A percentile compares a stretch with the other conserved stretches of the same genome.
Conservation (phyloP, 2,888 invertebrate genomes). For the Carcina quercana region DNA sequence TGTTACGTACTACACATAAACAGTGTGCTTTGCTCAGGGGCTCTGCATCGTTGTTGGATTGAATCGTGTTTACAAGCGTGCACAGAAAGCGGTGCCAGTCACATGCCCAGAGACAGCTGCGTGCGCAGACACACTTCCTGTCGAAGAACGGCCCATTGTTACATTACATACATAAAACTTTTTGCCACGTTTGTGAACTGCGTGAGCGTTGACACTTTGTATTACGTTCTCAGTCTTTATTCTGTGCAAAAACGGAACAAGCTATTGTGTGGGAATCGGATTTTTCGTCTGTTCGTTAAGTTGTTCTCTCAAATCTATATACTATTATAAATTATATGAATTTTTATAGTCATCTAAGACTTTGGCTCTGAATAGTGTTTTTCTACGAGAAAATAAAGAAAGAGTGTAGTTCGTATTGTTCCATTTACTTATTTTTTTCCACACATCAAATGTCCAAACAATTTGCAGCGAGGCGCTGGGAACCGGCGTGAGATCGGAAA, state of each 20-base stretch:
- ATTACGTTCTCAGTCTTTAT: conserved; percentile 27
- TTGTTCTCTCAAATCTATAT: too few species aligned
- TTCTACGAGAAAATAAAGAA: too few species aligned
- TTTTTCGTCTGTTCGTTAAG: conserved; percentile 15
- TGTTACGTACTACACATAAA: too few species aligned
- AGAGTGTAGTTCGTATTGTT: too few species aligned
- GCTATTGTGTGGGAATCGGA: conserved; percentile 25
- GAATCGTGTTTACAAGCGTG: conserved; percentile 12
- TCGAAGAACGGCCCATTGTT: conserved; percentile 57
- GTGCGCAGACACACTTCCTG: conserved; percentile 45
- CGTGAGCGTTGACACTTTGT: conserved; percentile 22
- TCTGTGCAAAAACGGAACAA: conserved; percentile 29
- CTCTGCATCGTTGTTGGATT: conserved; percentile 10
- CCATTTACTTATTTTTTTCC: conserved; percentile 28
- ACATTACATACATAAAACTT: conserved; percentile 37
- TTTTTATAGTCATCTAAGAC: too few species aligned
- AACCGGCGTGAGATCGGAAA: conserved; percentile 54
- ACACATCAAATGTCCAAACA: conserved; percentile 35
- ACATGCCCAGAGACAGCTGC: conserved; percentile 46
- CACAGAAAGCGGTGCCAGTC: conserved; percentile 14
- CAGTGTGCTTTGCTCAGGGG: conserved; percentile 1
- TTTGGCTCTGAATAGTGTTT: too few species aligned
- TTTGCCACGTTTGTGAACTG: conserved; percentile 39
- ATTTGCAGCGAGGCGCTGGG: conserved; percentile 48
- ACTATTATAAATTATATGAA: too few species aligned